Percentiles rank a stretch among this genome's conserved stretches.
Evolutionary conservation across 2,113 vertebrate species (phyloP).

Genomic region (Hippocampus mohnikei): DNA sequence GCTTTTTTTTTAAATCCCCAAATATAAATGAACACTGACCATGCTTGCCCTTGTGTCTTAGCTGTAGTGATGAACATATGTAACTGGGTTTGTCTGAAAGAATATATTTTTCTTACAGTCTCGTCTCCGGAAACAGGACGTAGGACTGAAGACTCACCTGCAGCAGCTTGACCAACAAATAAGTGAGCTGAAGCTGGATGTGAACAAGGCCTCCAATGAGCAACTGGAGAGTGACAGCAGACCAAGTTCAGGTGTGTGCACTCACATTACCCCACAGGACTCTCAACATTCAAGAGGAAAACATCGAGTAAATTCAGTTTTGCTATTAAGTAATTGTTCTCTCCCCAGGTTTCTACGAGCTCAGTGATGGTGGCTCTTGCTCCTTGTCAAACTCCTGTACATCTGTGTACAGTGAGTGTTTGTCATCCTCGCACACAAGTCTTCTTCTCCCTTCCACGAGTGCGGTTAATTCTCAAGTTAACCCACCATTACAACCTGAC

Average conservation of each 20-base stretch:
- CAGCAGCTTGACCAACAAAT: slow-evolving; percentile 89
- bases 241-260: slow-evolving; percentile 85
- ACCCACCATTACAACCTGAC: slow-evolving; percentile 44
- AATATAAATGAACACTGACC: background rate
- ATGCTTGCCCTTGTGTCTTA: background rate
- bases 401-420: slow-evolving; percentile 86
- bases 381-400: slow-evolving; percentile 91
- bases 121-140: slow-evolving; percentile 82
- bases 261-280: background rate
- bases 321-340: background rate
- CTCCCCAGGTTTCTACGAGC: slow-evolving; percentile 87
- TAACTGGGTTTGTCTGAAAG: slow-evolving; percentile 6
- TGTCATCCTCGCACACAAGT: slow-evolving; percentile 78
- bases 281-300: slow-evolving; percentile 11
- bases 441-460: slow-evolving; percentile 60
- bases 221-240: slow-evolving; percentile 88
- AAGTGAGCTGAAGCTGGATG: slow-evolving; percentile 84
- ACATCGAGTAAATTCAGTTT: background rate
- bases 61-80: background rate
- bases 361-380: slow-evolving; percentile 87
- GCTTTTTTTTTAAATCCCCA: background rate
- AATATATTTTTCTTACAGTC: slow-evolving; percentile 65
- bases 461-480: slow-evolving; percentile 26
- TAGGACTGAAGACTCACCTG: slow-evolving; percentile 84
- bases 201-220: slow-evolving; percentile 77